A percentile compares a stretch with the other conserved stretches of the same genome.
These are phyloP conservation scores for Pararge aegeria DNA, from an alignment of 1,140 invertebrate species.

Conservation along the genomic window DNA sequence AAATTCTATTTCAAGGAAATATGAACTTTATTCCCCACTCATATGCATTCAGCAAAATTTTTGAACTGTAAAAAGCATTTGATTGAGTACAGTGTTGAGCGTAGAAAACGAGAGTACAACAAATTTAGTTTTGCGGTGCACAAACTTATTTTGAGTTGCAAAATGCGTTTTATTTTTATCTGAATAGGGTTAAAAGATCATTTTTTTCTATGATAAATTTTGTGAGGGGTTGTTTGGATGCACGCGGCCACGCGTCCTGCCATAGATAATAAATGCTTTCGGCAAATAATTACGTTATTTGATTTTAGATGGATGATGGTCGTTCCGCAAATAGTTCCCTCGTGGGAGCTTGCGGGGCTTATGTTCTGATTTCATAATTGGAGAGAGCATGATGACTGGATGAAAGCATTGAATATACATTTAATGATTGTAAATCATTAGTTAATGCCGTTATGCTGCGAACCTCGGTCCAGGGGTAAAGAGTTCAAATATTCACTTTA, in stretches of 20 bases:
- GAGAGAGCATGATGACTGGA: constrained; percentile 12
- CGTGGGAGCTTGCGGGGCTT: constrained; percentile 60
- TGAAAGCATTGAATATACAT: neutral
- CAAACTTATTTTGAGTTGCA: constrained; percentile 11
- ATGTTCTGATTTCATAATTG: constrained; percentile 29
- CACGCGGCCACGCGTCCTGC: constrained; percentile 60
- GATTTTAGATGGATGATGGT: constrained; percentile 76
- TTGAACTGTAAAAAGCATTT: neutral
- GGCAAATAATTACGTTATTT: constrained; percentile 78
- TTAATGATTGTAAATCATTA: constrained; percentile 11
- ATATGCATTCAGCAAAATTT: neutral
- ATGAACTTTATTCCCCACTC: constrained; percentile 20
- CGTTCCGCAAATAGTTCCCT: constrained; percentile 55
- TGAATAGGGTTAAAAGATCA: neutral
- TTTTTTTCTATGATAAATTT: neutral
- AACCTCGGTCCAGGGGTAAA: neutral
- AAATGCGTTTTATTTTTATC: constrained; percentile 22
- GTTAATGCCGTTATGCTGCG: neutral
- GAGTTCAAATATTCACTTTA: too few relatives aligned
- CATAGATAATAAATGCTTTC: constrained; percentile 75
- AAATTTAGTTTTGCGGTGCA: constrained; percentile 16
- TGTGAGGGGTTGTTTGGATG: constrained; percentile 33
- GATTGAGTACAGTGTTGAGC: constrained; percentile 12
- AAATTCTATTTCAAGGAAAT: constrained; percentile 19
- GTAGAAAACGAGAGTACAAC: constrained; percentile 30